A percentile compares a stretch with the other conserved stretches of the same genome.
Evolutionary conservation across 2,797 vertebrate genomes (phyloP).

Genomic region (Heliangelus exortis): DNA sequence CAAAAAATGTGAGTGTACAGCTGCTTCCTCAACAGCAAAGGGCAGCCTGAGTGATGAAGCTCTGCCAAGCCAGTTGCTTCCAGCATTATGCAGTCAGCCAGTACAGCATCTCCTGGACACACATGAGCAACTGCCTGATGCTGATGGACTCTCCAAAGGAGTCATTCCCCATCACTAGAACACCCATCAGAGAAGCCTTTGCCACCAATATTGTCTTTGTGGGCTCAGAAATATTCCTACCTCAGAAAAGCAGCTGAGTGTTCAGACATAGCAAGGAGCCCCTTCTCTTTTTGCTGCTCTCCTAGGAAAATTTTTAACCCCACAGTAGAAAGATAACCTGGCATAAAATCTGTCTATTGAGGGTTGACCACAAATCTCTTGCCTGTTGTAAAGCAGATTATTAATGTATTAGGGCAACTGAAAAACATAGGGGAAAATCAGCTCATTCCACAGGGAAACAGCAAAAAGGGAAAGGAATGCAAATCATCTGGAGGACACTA

Average conservation of each 20-base stretch:
- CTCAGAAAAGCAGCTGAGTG: not conserved
- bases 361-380: not conserved
- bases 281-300: not conserved
- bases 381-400: not conserved
- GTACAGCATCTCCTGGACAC: constrained; percentile 13
- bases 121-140: not conserved
- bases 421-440: not conserved
- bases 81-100: not conserved
- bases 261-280: not conserved
- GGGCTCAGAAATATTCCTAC: not conserved
- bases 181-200: not conserved
- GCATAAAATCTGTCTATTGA: not conserved
- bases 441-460: not conserved
- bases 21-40: constrained; percentile 62
- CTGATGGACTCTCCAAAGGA: constrained; percentile 22
- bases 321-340: not conserved
- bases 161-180: not conserved
- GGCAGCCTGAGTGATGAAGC: constrained; percentile 45
- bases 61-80: constrained; percentile 24
- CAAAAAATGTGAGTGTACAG: constrained; percentile 46
- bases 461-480: not conserved
- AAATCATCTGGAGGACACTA: not conserved
- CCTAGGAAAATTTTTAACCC: not conserved
- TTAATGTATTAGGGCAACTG: not conserved
- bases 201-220: not conserved